Base-by-base conservation (phyloP, 2,113 vertebrate species). In the Solea solea region DNA sequence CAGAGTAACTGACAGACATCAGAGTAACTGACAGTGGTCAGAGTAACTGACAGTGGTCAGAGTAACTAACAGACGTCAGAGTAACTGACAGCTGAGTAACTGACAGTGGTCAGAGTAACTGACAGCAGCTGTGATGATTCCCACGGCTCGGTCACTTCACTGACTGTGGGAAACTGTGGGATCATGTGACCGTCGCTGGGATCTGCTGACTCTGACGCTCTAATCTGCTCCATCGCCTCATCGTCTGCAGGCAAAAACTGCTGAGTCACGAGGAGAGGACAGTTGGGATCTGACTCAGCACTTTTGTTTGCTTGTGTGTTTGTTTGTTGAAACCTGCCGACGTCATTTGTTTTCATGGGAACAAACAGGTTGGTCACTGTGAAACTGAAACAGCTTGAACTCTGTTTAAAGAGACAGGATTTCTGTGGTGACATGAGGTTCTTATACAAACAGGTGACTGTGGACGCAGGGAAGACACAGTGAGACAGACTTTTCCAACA, bases 201-300 rank as follows among this genome's bases (percentile, higher is more conserved):
- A 53, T 62, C 62, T 79, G 76, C 76, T 79, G 64, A 78, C 57
- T 57, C 34, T n/a, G 45, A 15, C 21, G 1, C 14, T 49, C 3
- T 69, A 44, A 80, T 69, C 65, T 69, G 28, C 50, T 12, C 8
- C 60, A 13, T 58, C 59, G 59, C 39, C 57, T 62, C 51, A 10
- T 58, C 59, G 54, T 44, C 51, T 62, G 44, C 14, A 15, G 54
- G 5, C 14, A 39, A 1, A 46, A 69, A 49, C 39, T 51, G 72
- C 68, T 44, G 73, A 71, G 39, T 71, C 40, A 4, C 51, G 11
- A 8, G n/a, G 48, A 49, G 6, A 34, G 5, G 34, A 34, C 34
- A 34, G 34, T 34, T 34, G 34, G 34, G 28, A 8, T 61, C 45
- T 12, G 79, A 72, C 63, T 58, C 74, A 64, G 79, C 79, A 76